These are phyloP conservation scores for Tribolium freemani DNA, from an alignment of 2,888 invertebrate species.

Conservation along the genomic window DNA sequence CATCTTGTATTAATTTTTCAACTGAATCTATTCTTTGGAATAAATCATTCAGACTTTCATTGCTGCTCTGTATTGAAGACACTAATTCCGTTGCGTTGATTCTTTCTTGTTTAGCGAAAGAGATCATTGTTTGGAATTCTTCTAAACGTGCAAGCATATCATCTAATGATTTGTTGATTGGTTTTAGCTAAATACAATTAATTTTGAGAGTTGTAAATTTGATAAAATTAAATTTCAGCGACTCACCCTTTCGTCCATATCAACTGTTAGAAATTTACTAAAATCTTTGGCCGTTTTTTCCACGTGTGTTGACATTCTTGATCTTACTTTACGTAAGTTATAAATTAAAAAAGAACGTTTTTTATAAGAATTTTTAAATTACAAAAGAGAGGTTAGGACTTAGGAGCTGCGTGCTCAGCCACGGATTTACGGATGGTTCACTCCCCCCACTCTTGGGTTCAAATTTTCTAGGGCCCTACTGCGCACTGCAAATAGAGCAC, in stretches of 20 bases:
- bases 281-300: constrained; percentile 26
- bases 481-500: no score
- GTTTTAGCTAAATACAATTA: constrained; percentile 50
- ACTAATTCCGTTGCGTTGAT: constrained; percentile 53
- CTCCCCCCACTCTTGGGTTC: no score
- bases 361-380: neutral
- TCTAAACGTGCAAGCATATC: constrained; percentile 59
- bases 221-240: neutral
- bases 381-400: no score
- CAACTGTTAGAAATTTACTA: constrained; percentile 32
- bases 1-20: constrained; percentile 54
- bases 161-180: constrained; percentile 54
- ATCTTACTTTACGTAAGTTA: neutral
- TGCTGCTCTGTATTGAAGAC: constrained; percentile 49
- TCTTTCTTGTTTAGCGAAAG: constrained; percentile 55
- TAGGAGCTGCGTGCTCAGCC: no score
- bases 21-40: constrained; percentile 56
- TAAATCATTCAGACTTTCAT: constrained; percentile 52
- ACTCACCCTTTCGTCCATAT: constrained; percentile 35
- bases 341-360: neutral
- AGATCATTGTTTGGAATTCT: constrained; percentile 59
- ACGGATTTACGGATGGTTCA: no score
- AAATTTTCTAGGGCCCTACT: no score
- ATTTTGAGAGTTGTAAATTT: neutral
- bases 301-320: constrained; percentile 3